These are phyloP conservation scores for Platanista minor DNA, from an alignment of 2,113 vertebrate species.

Conservation along the genomic window DNA sequence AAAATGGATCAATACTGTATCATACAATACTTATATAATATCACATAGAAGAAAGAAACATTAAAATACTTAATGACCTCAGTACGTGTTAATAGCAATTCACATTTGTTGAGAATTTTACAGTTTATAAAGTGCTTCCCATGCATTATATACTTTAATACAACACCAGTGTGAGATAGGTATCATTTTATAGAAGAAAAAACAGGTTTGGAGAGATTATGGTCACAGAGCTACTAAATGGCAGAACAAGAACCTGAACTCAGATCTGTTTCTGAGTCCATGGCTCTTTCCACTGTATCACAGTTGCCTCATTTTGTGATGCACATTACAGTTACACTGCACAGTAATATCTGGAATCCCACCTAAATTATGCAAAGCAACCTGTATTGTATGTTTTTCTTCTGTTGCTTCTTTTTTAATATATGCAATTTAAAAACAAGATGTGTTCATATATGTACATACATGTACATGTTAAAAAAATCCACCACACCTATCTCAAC, in stretches of 20 bases:
- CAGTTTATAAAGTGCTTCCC: not conserved
- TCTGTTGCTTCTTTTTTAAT: constrained; percentile 6
- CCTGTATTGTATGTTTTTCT: not conserved
- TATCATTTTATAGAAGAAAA: not conserved
- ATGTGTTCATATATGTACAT: not conserved
- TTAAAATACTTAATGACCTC: constrained; percentile 13
- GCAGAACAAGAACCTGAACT: not conserved
- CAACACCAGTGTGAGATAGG: not conserved
- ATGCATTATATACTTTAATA: not conserved
- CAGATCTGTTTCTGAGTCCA: not conserved
- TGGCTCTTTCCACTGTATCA: not conserved
- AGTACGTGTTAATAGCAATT: not conserved
- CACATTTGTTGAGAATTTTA: not conserved
- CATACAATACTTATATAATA: not conserved
- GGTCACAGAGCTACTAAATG: not conserved
- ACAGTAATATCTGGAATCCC: not conserved
- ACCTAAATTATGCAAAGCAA: not conserved
- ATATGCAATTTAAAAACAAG: not conserved
- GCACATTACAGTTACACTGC: not conserved
- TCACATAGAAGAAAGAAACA: not conserved
- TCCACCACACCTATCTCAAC: not conserved
- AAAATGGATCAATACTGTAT: not conserved
- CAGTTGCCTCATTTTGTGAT: not conserved
- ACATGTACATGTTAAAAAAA: not conserved
- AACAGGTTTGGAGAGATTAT: not conserved